Evolutionary conservation across 2,113 vertebrate species (phyloP), one percentile per base, ranked within the genome.

Genomic region (Melospiza georgiana): DNA sequence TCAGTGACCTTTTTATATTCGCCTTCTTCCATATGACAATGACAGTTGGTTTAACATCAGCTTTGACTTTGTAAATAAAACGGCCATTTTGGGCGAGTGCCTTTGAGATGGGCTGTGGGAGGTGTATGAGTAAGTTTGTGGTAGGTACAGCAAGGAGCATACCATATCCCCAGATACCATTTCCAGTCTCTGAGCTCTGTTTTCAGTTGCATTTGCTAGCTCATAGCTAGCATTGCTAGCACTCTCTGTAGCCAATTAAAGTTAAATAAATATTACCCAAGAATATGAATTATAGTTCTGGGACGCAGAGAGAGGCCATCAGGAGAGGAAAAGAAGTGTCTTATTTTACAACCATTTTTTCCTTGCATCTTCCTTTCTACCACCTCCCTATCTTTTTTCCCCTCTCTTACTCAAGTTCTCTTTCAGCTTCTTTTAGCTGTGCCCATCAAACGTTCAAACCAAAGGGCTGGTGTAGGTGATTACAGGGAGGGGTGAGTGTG

Each of bases 1-100:
- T 90, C 72, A 86, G 79, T 89, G 94, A 96, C 91, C 95, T 97
- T 96, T 95, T 88, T 81, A 25, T 95, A 78, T 96, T 97, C 62
- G 44, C 54, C 51, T 88, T 79, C 87, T 93, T 90, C 88, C 92
- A 46, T 81, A 89, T 95, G 93, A 91, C 90, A 94, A 11, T 91
- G 92, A 88, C 93, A 96, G 79, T 92, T 95, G 94, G 91, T 80
- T 94, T 92, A 93, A 78, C 83, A 89, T 93, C 87, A 92, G 83
- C 83, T 88, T 84, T 1, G 5, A 46, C 37, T 94, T 90, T 4
- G 76, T 81, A 79, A 92, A 84, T 74, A 57, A 77, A 93, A 10
- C 0, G 8, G 20, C 79, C 39, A 33, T 80, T 96, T 94, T 78
- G 63, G 72, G 79, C 33, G 3, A 74, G 30, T 84, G 71, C 51